Base-by-base conservation (phyloP, 2,888 invertebrate genomes). In the Leptopilina myrica region DNA sequence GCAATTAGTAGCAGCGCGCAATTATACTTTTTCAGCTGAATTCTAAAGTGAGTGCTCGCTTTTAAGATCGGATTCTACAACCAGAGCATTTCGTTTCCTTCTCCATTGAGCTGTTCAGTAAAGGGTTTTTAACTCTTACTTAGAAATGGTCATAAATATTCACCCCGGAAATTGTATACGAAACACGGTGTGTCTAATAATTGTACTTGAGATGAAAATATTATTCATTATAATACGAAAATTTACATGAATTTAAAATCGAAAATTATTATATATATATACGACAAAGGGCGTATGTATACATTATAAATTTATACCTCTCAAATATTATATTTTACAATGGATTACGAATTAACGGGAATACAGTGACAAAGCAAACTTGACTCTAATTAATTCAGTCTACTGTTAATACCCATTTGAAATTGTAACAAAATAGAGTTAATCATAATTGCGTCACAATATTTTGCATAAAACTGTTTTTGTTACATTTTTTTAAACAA, bases 1-100 rank as follows among this genome's bases (percentile, higher is more conserved):
- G 73, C 73, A 73, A 73, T 73, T 73, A 73, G 73, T 73, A 56
- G 73, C 56, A 33, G 73, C 73, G 73, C n/a, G 73, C 73, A 73
- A 73, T 56, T 73, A 56, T 53, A 73, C 73, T 73, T 73, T 73
- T 73, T 73, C 69, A 73, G 56, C 53, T 56, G 33, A 53, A 33
- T 26, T 73, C 53, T 33, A 73, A 56, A 56, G 73, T 56, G n/a
- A 73, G 73, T 73, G 33, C 73, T 73, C 20, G 62, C 73, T 73
- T 53, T 53, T 73, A 73, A 56, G 56, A 69, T 69, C 69, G 26
- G 69, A 73, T 56, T 73, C 73, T 73, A n/a, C 14, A 14, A 73
- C 56, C 73, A 20, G 67, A 53, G 73, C 73, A 14, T 73, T 73
- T 73, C 33, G 33, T 33, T 49, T 67, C 20, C 73, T 56, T 26